These are phyloP conservation scores for Rhopalosiphum maidis DNA, from an alignment of 1,140 invertebrate genomes.

Conservation along the genomic window DNA sequence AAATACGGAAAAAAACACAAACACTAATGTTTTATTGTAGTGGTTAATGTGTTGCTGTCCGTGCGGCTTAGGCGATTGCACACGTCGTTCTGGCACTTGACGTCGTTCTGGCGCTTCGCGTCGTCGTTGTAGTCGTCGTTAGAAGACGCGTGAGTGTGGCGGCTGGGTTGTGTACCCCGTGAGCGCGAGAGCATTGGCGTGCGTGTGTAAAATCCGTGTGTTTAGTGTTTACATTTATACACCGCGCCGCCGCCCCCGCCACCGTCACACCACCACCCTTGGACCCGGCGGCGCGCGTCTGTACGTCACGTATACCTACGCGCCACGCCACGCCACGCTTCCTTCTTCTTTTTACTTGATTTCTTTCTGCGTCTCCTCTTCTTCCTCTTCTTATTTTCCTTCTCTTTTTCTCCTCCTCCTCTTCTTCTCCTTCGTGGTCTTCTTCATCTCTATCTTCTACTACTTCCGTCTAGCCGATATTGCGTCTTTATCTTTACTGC, in stretches of 20 bases:
- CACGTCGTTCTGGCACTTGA: constrained; percentile 50
- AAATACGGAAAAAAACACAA: not conserved
- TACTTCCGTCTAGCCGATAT: not conserved
- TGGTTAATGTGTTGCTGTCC: not conserved
- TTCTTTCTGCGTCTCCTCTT: not conserved
- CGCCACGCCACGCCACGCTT: not conserved
- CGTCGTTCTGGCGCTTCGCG: constrained; percentile 29
- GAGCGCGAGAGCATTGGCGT: constrained; percentile 51
- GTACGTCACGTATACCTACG: not conserved
- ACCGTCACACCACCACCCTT: constrained; percentile 47
- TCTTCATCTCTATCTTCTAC: not conserved
- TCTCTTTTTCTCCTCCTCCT: not conserved
- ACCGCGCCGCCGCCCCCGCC: constrained; percentile 30
- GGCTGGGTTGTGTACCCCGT: constrained; percentile 44
- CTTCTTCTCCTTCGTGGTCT: too few species aligned
- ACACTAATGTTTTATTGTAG: not conserved
- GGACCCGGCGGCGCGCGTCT: not conserved
- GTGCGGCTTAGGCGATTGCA: constrained; percentile 32
- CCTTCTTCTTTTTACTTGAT: not conserved
- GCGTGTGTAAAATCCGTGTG: constrained; percentile 25
- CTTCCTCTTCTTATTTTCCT: not conserved
- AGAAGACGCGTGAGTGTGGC: not conserved
- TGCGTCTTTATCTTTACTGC: not conserved
- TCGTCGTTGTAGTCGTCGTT: not conserved
- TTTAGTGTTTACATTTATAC: constrained; percentile 41